Evolutionary conservation across 1,140 invertebrate genomes (phyloP).

Genomic region (Mycetomoellerius zeteki): DNA sequence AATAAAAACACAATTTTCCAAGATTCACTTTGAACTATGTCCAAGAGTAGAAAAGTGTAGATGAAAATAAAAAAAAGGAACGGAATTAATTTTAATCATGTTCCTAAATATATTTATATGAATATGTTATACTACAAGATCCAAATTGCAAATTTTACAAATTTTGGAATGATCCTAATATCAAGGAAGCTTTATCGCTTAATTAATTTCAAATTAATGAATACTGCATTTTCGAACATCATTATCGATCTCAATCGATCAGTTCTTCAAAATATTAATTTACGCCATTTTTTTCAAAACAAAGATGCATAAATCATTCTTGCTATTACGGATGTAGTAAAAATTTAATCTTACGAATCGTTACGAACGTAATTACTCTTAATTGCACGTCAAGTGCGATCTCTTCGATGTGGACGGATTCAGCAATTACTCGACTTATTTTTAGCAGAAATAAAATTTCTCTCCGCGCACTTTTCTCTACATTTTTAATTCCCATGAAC

Average conservation of each 20-base stretch:
- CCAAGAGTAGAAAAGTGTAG: too few relatives aligned
- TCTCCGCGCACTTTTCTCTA: background rate
- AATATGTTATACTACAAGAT: too few relatives aligned
- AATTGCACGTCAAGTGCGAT: constrained; percentile 53
- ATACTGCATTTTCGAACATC: background rate
- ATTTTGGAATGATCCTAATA: background rate
- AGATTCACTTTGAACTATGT: too few relatives aligned
- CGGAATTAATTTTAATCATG: too few relatives aligned
- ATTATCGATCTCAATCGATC: background rate
- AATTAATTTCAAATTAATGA: background rate
- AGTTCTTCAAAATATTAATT: constrained; percentile 33
- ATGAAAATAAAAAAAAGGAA: too few relatives aligned
- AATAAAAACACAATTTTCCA: too few relatives aligned
- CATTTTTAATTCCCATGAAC: constrained; percentile 10
- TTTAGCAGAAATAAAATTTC: constrained; percentile 47
- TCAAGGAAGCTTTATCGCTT: background rate
- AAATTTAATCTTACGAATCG: constrained; percentile 54
- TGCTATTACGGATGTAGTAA: background rate
- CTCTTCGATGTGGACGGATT: constrained; percentile 27
- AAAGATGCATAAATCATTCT: constrained; percentile 18
- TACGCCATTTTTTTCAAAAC: background rate
- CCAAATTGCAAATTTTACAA: too few relatives aligned
- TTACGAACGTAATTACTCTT: constrained; percentile 54
- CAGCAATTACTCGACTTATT: constrained; percentile 56
- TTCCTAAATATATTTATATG: too few relatives aligned